Evolutionary conservation across 2,113 vertebrate genomes (phyloP), one percentile per base, ranked within the genome.

Genomic region (Colaptes auratus): DNA sequence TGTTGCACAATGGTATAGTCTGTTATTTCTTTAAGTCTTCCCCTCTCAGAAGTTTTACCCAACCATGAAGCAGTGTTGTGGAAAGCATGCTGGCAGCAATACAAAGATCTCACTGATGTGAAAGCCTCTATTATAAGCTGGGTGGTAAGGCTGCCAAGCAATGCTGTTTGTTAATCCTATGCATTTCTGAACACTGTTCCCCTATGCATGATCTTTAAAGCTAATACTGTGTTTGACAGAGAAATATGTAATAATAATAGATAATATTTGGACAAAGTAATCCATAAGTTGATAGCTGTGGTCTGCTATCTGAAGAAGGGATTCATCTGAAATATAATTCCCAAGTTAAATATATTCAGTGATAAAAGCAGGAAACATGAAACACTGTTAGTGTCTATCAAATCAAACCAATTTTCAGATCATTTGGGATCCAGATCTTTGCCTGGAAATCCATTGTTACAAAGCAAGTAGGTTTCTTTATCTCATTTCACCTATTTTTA

Each of bases 91-190:
- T 95, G 95, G 90, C 95, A 97, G 91, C 67, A 85, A 88, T 42
- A 86, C 91, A 96, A 96, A 96, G 96, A 88, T 91, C 89, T 85
- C 94, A 85, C 82, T 96, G 92, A 95, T 92, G 82, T 77, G 90
- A 96, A 97, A 95, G 92, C 90, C 88, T 95, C 95, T 93, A 39
- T 95, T 83, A 89, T 82, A 90, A 96, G 48, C 75, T 75, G 72
- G 58, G 80, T 72, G 67, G 48, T 90, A 86, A 94, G 55, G 55
- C 84, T 96, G 92, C 92, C 94, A 95, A 96, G 82, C 66, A 94
- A 92, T 86, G 93, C 74, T 81, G 80, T 61, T 94, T 73, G 61
- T 82, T 92, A 93, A 84, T 71, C 75, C 64, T 35, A 71, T 74
- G 64, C 60, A 76, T 86, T 93, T 70, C 50, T 74, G 42, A 94